Evolutionary conservation across 2,888 invertebrate genomes (phyloP), one percentile per base, ranked within the genome.

Genomic region (Conistra vaccinii): DNA sequence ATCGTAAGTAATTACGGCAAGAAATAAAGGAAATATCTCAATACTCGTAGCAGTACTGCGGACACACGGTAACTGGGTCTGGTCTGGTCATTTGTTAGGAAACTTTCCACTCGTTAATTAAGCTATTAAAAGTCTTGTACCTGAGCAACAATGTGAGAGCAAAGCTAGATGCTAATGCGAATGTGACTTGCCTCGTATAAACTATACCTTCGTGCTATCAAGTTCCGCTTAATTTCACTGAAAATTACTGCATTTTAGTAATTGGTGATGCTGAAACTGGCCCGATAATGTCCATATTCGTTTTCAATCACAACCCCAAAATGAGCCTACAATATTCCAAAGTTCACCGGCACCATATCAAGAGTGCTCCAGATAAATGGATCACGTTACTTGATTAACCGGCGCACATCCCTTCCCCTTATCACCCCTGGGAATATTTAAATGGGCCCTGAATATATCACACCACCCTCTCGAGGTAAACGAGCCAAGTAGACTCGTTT

Each of bases 301-400:
- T 83, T 81, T 86, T 89, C 90, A 93, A 93, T 93, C 93, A 90
- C 88, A 85, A 87, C 91, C 91, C 90, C 87, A 91, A 89, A 94
- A 94, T 93, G 92, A 93, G 91, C 91, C 89, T 91, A 92, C 94
- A 94, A 96, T 95, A 95, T 95, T 95, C 93, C 92, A 93, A 95
- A 94, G 94, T 94, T 94, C 94, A 94, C 91, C 92, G 92, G 92
- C 92, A 92, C 92, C 93, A 93, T 95, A 96, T 95, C 95, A 95
- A 95, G 95, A 95, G 94, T 93, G 91, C 95, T 95, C 93, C 92
- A 95, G 95, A 96, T 96, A 96, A 96, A 96, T 95, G 95, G 96
- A 95, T 96, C 96, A 95, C 95, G 96, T 96, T 96, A 96, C 96
- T 96, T 96, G 96, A 96, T 96, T 96, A 96, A 96, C 95, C 95